Evolutionary conservation across 2,113 vertebrate genomes (phyloP).

Genomic region (Cyanoderma ruficeps): DNA sequence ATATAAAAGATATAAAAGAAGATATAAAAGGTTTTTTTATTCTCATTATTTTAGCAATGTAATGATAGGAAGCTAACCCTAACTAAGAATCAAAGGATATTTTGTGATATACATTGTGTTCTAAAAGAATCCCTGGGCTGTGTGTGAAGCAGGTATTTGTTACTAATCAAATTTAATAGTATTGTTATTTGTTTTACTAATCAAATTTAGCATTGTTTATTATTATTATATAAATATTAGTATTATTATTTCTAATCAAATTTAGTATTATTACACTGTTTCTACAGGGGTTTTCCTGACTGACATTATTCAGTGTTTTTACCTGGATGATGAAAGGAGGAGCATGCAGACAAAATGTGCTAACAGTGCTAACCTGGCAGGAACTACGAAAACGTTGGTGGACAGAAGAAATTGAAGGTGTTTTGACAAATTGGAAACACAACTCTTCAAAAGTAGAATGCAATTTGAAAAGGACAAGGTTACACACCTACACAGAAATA

Average conservation of each 20-base stretch:
- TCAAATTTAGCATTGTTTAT: too few species aligned
- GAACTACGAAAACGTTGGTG: background rate
- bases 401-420: background rate
- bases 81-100: background rate
- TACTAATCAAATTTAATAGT: background rate
- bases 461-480: background rate
- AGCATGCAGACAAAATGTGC: background rate
- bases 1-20: too few species aligned
- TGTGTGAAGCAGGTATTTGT: background rate
- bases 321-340: background rate
- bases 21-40: background rate
- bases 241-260: background rate
- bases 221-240: too few species aligned
- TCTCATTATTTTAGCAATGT: background rate
- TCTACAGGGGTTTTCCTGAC: background rate
- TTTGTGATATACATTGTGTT: too few species aligned
- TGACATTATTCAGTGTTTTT: background rate
- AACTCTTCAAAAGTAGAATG: background rate
- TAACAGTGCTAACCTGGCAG: background rate
- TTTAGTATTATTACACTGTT: background rate
- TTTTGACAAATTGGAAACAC: background rate
- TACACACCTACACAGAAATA: background rate
- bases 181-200: too few species aligned
- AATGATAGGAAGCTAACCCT: background rate
- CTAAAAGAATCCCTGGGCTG: background rate